Percentiles rank a stretch among this genome's conserved stretches.
Conservation (phyloP, 1,140 invertebrate species). For the Pogonognathellus flavescens region DNA sequence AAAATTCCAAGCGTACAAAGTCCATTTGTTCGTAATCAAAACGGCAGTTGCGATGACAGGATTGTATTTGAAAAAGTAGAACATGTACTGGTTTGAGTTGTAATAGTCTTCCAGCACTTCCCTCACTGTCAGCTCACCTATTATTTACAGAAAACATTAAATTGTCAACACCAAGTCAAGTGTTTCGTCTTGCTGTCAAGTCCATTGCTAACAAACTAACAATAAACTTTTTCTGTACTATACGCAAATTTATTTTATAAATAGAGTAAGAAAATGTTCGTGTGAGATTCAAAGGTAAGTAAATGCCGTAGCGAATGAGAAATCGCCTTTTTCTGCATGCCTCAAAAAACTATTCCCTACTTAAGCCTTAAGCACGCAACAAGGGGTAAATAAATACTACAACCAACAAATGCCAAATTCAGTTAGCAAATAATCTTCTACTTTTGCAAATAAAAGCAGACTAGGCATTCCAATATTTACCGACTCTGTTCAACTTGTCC, state of each 20-base stretch:
- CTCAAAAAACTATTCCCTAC: background rate
- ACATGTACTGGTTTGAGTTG: slow-evolving; percentile 59
- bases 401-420: background rate
- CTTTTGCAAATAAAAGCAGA: background rate
- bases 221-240: background rate
- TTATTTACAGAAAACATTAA: slow-evolving; percentile 35
- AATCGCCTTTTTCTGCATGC: background rate
- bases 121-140: slow-evolving; percentile 37
- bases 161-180: slow-evolving; percentile 13
- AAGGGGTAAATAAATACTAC: background rate
- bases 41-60: slow-evolving; percentile 33
- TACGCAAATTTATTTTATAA: slow-evolving; percentile 34
- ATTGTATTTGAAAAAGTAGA: slow-evolving; percentile 56
- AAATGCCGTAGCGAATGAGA: background rate
- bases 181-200: slow-evolving; percentile 6
- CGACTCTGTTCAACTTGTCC: background rate
- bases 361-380: background rate
- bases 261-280: slow-evolving; percentile 28
- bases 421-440: background rate
- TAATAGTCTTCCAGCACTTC: slow-evolving; percentile 62
- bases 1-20: slow-evolving; percentile 63
- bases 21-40: slow-evolving; percentile 60
- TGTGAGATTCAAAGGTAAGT: background rate
- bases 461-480: background rate
- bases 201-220: background rate